Evolutionary conservation across 2,113 vertebrate species (phyloP).

Genomic region (Epinephelus lanceolatus): DNA sequence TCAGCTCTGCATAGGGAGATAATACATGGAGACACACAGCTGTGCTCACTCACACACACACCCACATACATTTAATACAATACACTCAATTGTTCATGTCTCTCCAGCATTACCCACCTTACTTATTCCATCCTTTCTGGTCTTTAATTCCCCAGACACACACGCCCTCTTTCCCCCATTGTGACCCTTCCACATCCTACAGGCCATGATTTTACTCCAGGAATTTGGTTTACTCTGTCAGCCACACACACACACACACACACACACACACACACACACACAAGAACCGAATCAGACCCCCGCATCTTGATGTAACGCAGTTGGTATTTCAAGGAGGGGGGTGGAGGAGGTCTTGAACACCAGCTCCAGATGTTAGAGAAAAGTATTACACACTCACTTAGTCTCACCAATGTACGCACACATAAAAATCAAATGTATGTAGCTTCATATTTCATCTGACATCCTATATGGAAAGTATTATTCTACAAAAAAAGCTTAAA

Average conservation of each 20-base stretch:
- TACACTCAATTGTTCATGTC: constrained; percentile 36
- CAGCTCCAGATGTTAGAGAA: constrained; percentile 74
- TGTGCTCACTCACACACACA: constrained; percentile 52
- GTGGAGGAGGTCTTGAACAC: constrained; percentile 36
- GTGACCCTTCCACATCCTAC: constrained; percentile 39
- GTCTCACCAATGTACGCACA: constrained; percentile 13
- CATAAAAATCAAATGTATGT: constrained; percentile 1
- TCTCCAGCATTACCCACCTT: constrained; percentile 37
- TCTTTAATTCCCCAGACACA: constrained; percentile 16
- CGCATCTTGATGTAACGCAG: constrained; percentile 73
- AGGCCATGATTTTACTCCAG: constrained; percentile 54
- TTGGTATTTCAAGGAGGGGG: constrained; percentile 72
- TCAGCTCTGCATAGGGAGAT: constrained; percentile 52
- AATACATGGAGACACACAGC: constrained; percentile 54
- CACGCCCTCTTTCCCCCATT: constrained; percentile 18
- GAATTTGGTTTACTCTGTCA: constrained; percentile 50
- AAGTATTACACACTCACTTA: constrained; percentile 2
- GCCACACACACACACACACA: constrained; percentile 13
- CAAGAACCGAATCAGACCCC: constrained; percentile 38
- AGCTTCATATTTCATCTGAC: neutral
- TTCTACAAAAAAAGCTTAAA: neutral
- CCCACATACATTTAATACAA: constrained; percentile 50
- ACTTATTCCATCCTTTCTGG: constrained; percentile 33
- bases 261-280: constrained; percentile 25
- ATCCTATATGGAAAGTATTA: neutral